Base-by-base conservation (phyloP, 2,888 invertebrate genomes). In the Melangyna quadrimaculata region DNA sequence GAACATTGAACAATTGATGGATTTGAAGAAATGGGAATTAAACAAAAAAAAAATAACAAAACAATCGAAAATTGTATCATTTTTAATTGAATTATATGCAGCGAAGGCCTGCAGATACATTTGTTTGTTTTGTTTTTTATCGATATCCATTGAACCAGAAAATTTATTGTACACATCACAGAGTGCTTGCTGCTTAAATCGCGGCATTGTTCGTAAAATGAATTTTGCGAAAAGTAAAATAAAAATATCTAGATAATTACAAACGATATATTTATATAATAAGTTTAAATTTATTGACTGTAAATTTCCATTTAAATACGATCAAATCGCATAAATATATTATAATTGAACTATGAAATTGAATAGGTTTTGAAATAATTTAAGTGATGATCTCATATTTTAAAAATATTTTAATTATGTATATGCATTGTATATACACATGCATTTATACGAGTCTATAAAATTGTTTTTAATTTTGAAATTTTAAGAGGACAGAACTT, bases 51-150 rank as follows among this genome's bases (percentile, higher is more conserved):
- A 53, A 35, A 69, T 12, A 19, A 51, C 14, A 17, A 35, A 27
- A 51, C 29, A 70, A 70, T 45, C 29, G 35, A 72, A 73, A 86
- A 71, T 73, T 86, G 73, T 86, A 81, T 86, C 77, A 65, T 71
- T 79, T 72, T 67, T 75, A 77, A 86, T 86, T 84, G 75, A 74
- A 80, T 84, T 84, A 86, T 86, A 69, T 51, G n/a, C 63, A 65
- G 19, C 24, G 19, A 70, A 43, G 7, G 75, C 37, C 67, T 71
- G 19, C 14, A 55, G 55, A 71, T 40, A 69, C n/a, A 24, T n/a
- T 5, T 27, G 0, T 73, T 57, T 59, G 3, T 48, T 29, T 24
- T 67, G 27, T 19, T 59, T 57, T 19, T 14, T 19, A 79, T 79
- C 61, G 45, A 74, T 72, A 84, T 75, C 61, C 75, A 84, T 72